These are phyloP conservation scores for Heterocephalus glaber DNA, from an alignment of 2,113 vertebrate genomes.

Conservation along the genomic window DNA sequence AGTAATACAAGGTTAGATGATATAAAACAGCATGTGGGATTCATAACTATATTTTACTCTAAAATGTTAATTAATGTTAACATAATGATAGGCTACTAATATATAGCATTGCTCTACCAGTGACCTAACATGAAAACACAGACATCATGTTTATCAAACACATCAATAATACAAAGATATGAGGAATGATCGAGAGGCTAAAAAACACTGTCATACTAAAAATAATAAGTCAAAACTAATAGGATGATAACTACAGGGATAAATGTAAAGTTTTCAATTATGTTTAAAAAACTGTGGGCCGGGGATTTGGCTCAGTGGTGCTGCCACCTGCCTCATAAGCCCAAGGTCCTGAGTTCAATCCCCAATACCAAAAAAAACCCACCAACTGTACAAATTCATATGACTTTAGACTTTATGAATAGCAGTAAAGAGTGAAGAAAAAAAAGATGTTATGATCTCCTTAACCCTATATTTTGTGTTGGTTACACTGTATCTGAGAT, in stretches of 20 bases:
- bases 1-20: not conserved
- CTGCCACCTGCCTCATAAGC: too few species aligned
- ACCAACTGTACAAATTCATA: constrained; percentile 18
- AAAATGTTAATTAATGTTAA: constrained; percentile 46
- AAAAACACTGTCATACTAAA: not conserved
- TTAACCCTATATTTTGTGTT: not conserved
- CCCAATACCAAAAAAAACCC: too few species aligned
- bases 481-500: constrained; percentile 26
- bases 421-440: not conserved
- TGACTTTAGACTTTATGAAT: constrained; percentile 48
- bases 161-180: constrained; percentile 53
- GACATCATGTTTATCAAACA: constrained; percentile 41
- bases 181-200: constrained; percentile 22
- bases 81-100: constrained; percentile 7
- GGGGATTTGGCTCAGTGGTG: too few species aligned
- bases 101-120: not conserved
- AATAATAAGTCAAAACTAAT: constrained; percentile 45
- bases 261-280: constrained; percentile 25
- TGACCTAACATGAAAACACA: constrained; percentile 36
- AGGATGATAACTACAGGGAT: constrained; percentile 26
- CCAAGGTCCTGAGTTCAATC: too few species aligned
- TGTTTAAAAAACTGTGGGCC: not conserved
- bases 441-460: not conserved
- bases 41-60: constrained; percentile 52
- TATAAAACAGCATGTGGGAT: constrained; percentile 40